A percentile compares a stretch with the other conserved stretches of the same genome.
Evolutionary conservation across 2,113 vertebrate genomes (phyloP).

Genomic region (Poeciliopsis prolifica): DNA sequence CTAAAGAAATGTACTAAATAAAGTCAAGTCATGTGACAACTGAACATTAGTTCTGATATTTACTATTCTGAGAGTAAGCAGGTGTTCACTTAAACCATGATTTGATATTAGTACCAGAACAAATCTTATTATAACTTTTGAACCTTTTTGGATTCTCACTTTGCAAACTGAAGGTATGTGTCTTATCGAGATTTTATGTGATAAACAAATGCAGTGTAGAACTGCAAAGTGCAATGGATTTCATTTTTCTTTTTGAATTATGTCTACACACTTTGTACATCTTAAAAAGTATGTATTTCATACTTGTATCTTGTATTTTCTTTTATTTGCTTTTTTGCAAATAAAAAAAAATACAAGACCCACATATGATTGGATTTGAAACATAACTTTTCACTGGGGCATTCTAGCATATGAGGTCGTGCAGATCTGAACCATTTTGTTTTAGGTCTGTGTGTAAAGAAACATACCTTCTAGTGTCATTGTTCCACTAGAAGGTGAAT

Average conservation of each 20-base stretch:
- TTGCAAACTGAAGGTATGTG: background rate
- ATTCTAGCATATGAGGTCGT: background rate
- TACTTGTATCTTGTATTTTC: background rate
- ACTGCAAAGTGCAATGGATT: background rate
- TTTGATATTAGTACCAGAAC: background rate
- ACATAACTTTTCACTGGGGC: background rate
- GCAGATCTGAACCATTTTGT: background rate
- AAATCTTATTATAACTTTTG: background rate
- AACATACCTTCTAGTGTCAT: too few relatives aligned
- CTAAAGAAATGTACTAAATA: constrained; percentile 14
- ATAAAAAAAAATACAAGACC: background rate
- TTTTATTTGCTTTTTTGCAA: background rate
- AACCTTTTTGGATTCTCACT: background rate
- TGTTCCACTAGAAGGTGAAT: background rate
- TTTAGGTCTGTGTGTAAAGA: background rate
- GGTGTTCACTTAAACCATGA: constrained; percentile 6
- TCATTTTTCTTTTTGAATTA: background rate
- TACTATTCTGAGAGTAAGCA: constrained; percentile 25
- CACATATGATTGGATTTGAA: background rate
- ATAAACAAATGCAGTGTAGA: background rate
- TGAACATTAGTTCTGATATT: constrained; percentile 27
- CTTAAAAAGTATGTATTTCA: background rate
- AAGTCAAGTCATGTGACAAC: constrained; percentile 53
- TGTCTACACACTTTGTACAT: background rate
- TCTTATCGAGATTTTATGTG: background rate